phyloP scores from a whole-genome alignment of 2,797 vertebrate genomes.

The Spheniscus humboldti region DNA sequence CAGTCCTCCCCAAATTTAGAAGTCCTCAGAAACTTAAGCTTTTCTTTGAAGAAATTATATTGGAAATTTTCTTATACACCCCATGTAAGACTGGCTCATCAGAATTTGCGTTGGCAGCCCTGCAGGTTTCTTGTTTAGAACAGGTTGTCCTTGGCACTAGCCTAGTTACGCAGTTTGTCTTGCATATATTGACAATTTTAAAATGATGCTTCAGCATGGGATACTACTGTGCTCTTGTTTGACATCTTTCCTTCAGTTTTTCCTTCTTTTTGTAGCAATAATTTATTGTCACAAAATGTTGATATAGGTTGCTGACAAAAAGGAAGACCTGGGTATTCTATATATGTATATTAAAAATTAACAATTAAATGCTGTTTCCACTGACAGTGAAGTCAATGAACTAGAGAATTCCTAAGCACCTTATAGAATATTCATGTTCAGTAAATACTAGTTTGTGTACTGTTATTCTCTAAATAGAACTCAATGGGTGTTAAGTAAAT shows the following conservation, averaged over 20 bases:
- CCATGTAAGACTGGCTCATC: neutral
- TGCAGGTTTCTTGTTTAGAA: neutral
- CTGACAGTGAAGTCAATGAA: neutral
- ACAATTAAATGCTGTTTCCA: neutral
- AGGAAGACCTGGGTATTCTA: neutral
- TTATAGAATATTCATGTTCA: constrained; percentile 27
- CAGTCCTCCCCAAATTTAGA: neutral
- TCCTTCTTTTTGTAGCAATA: neutral
- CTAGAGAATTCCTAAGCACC: neutral
- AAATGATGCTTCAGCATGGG: neutral
- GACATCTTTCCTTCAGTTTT: neutral
- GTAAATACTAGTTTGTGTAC: neutral
- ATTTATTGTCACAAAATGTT: neutral
- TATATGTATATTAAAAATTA: neutral
- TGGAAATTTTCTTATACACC: neutral
- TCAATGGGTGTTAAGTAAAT: neutral
- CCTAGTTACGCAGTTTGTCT: neutral
- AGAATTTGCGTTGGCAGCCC: neutral
- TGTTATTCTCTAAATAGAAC: neutral
- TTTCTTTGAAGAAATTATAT: neutral
- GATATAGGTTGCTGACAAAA: neutral
- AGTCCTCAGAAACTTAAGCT: neutral
- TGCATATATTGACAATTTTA: neutral
- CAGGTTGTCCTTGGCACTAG: neutral
- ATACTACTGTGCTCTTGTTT: neutral